Conservation (phyloP, 2,888 invertebrate species). For the Pyrrhosoma nymphula region DNA sequence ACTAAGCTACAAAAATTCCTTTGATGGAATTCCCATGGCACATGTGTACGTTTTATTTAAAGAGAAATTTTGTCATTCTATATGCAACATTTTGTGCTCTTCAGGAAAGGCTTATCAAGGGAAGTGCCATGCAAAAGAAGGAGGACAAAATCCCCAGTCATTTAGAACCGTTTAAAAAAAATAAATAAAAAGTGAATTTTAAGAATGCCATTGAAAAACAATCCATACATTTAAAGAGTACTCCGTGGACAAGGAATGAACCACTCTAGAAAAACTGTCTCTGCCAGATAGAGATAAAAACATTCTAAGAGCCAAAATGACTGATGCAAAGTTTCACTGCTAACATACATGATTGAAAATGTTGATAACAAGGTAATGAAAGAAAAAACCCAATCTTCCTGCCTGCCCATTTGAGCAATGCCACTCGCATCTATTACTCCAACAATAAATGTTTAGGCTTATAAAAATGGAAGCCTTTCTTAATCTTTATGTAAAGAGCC, state of each 20-base stretch:
- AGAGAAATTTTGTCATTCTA: conserved; percentile 47
- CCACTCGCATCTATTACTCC: conserved; percentile 47
- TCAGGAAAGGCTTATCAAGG: conserved; percentile 44
- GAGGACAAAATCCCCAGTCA: background rate
- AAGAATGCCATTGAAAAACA: background rate
- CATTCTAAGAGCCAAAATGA: background rate
- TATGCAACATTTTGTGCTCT: conserved; percentile 23
- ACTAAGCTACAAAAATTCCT: conserved; percentile 62
- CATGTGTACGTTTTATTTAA: conserved; percentile 61
- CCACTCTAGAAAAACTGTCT: background rate
- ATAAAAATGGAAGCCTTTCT: conserved; percentile 50
- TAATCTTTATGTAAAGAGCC: conserved; percentile 28
- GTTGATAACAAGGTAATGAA: background rate
- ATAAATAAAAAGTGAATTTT: background rate
- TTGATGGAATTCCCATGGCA: conserved; percentile 61
- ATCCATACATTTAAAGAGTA: background rate
- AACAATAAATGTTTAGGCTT: conserved; percentile 51
- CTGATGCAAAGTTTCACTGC: background rate
- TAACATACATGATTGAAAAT: conserved; percentile 8
- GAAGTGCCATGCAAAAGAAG: background rate
- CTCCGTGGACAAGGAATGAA: background rate
- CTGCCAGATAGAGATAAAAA: background rate
- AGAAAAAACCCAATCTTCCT: conserved; percentile 6
- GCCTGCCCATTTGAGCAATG: conserved; percentile 39
- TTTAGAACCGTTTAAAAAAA: background rate